Conservation (phyloP, 1,140 invertebrate species). For the Zaprionus nigranus region DNA sequence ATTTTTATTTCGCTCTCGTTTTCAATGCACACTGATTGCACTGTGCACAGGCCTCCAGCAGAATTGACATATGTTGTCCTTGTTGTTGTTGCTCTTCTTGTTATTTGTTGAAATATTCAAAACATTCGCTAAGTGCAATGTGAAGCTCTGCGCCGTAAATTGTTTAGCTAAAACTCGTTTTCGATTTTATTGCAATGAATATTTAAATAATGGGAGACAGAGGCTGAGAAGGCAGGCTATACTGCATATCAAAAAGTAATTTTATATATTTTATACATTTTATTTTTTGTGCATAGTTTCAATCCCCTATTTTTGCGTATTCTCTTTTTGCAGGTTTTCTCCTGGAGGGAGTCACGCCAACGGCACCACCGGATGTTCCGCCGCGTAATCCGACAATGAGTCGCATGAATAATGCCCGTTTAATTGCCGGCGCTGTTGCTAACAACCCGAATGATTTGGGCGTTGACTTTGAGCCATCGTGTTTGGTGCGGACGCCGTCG, state of each 20-base stretch:
- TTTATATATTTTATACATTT: conserved; percentile 8
- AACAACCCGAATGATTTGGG: conserved; percentile 89
- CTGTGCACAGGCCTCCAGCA: conserved; percentile 23
- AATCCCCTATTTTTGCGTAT: conserved; percentile 55
- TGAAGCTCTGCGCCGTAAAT: not conserved
- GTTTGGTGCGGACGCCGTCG: conserved; percentile 94
- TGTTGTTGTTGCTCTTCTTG: conserved; percentile 42
- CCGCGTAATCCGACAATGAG: conserved; percentile 95
- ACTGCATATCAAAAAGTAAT: not conserved
- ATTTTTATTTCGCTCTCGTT: conserved; percentile 55
- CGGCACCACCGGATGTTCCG: conserved; percentile 93
- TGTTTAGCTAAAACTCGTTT: not conserved
- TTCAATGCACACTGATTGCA: conserved; percentile 71
- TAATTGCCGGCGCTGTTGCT: conserved; percentile 86
- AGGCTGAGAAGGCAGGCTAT: not conserved
- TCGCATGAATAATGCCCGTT: conserved; percentile 91
- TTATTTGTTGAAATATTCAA: conserved; percentile 65
- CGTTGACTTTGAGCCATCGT: conserved; percentile 95
- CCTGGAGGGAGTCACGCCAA: conserved; percentile 90
- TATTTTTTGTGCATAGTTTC: not conserved
- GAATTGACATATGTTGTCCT: not conserved
- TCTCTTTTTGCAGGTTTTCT: conserved; percentile 89
- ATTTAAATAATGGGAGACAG: conserved; percentile 20
- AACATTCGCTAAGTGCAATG: conserved; percentile 61
- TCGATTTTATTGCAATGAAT: conserved; percentile 20